These are phyloP conservation scores for Acromyrmex heyeri DNA, from an alignment of 1,140 invertebrate species.

Conservation along the genomic window DNA sequence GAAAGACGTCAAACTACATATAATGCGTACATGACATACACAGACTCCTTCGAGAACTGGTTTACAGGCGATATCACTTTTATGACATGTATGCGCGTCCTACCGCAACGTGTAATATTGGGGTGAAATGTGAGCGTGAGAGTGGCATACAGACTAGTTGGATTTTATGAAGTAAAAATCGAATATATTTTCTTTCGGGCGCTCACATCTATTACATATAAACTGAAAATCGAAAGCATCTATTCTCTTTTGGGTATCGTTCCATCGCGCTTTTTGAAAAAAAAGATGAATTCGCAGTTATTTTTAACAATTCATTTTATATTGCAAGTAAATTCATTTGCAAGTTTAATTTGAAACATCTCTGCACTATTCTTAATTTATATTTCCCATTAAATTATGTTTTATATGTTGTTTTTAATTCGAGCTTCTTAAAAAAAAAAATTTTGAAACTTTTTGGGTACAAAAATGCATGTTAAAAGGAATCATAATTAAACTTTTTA, in stretches of 20 bases:
- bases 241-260: neutral
- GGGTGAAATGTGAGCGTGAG: conserved; percentile 19
- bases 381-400: neutral
- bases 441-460: neutral
- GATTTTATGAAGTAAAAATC: conserved; percentile 52
- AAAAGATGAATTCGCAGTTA: neutral
- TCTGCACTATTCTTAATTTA: neutral
- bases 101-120: neutral
- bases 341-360: conserved; percentile 14
- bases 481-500: neutral
- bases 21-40: conserved; percentile 25
- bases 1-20: neutral
- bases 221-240: conserved; percentile 24
- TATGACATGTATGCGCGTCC: conserved; percentile 31
- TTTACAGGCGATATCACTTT: conserved; percentile 63
- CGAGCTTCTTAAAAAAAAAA: neutral
- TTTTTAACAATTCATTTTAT: neutral
- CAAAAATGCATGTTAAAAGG: neutral
- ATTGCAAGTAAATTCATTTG: neutral
- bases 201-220: neutral
- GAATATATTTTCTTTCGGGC: neutral
- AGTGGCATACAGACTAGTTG: neutral
- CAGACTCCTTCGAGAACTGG: conserved; percentile 31
- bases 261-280: neutral
- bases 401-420: neutral